phyloP scores from a whole-genome alignment of 1,140 invertebrate species.

The Papilio dardanus region DNA sequence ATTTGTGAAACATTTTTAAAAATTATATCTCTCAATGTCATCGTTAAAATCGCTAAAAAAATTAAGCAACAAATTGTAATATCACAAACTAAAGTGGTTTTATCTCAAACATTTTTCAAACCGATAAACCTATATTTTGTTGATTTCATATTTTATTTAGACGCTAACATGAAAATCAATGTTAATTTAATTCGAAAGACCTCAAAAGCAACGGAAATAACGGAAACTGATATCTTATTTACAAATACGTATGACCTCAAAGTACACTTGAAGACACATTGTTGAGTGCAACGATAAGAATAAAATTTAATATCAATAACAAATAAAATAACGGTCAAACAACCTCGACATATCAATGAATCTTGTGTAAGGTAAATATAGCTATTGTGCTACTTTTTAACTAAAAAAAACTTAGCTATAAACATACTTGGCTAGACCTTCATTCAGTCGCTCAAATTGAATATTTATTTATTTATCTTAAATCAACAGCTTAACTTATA shows the following conservation, averaged over 20 bases:
- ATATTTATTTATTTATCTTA: too few species aligned
- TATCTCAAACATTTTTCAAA: conserved; percentile 10
- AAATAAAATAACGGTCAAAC: conserved; percentile 6
- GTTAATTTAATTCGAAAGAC: conserved; percentile 1
- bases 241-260: conserved; percentile 27
- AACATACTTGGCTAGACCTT: background rate
- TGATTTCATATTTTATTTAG: background rate
- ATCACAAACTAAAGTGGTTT: background rate
- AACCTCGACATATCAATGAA: conserved; percentile 11
- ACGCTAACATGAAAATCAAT: conserved; percentile 27
- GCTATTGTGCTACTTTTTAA: background rate
- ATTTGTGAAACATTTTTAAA: background rate
- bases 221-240: conserved; percentile 30
- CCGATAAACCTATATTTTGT: background rate
- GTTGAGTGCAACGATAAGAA: conserved; percentile 11
- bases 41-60: background rate
- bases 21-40: background rate
- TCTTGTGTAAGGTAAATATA: conserved; percentile 10
- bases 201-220: conserved; percentile 30
- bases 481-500: too few species aligned
- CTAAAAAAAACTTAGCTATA: background rate
- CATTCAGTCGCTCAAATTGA: background rate
- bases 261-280: background rate
- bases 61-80: background rate
- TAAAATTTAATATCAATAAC: conserved; percentile 16